A percentile compares a stretch with the other conserved stretches of the same genome.
Conservation (phyloP, 2,113 vertebrate species). For the Gopherus evgoodei region DNA sequence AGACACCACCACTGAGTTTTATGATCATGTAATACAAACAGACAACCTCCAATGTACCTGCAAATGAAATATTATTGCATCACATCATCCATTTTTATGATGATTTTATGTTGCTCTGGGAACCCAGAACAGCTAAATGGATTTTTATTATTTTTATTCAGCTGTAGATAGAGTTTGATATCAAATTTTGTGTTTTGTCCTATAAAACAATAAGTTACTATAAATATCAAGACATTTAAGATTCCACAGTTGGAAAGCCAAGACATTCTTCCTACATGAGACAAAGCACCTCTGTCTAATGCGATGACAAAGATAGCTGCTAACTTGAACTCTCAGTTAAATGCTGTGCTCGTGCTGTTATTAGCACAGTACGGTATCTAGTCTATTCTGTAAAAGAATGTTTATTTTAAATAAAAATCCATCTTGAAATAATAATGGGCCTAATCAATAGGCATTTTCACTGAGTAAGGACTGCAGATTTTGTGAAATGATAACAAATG, state of each 20-base stretch:
- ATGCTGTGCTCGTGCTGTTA: not conserved
- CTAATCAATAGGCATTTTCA: not conserved
- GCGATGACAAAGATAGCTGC: not conserved
- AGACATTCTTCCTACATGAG: not conserved
- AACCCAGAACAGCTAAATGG: slow-evolving; percentile 4
- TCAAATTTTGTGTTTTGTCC: not conserved
- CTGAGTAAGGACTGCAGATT: not conserved
- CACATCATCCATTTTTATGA: slow-evolving; percentile 51
- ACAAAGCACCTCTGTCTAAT: not conserved
- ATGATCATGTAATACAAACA: not conserved
- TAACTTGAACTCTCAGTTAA: not conserved
- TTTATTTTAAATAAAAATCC: slow-evolving; percentile 2
- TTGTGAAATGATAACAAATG: not conserved
- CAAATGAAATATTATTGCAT: slow-evolving; percentile 52
- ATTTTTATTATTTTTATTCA: slow-evolving; percentile 20
- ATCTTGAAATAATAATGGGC: not conserved
- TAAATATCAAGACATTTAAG: not conserved
- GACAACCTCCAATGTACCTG: slow-evolving; percentile 8
- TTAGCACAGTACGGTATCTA: not conserved
- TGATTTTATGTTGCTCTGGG: slow-evolving; percentile 13
- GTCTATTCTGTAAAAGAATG: not conserved
- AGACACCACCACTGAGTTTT: slow-evolving; percentile 22
- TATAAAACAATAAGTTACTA: not conserved
- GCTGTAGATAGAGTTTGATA: not conserved
- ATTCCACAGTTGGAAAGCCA: not conserved